Evolutionary conservation across 1,140 invertebrate species (phyloP).

Genomic region (Drosophila bifasciata): DNA sequence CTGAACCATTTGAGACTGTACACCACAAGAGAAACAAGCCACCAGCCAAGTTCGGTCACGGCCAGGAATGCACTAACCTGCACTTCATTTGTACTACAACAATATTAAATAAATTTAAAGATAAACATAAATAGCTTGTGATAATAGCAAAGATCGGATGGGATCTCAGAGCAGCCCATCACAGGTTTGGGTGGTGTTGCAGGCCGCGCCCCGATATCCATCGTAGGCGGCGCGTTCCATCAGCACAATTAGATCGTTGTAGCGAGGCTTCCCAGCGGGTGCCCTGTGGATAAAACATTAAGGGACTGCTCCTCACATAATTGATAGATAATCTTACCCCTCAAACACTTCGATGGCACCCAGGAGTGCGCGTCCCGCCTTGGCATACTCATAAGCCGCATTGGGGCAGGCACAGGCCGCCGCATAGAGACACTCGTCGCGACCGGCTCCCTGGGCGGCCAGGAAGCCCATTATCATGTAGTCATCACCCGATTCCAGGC

Average conservation of each 20-base stretch:
- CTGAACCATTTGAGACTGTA: constrained; percentile 66
- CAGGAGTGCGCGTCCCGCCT: constrained; percentile 89
- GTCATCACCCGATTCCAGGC: constrained; percentile 88
- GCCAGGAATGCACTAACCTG: constrained; percentile 24
- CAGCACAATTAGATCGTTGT: constrained; percentile 69
- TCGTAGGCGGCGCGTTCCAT: constrained; percentile 75
- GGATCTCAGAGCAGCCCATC: constrained; percentile 50
- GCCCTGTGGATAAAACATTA: constrained; percentile 20
- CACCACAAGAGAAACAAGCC: constrained; percentile 39
- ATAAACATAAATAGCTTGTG: constrained; percentile 37
- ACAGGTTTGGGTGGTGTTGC: constrained; percentile 70
- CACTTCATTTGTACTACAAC: constrained; percentile 64
- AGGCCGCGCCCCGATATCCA: constrained; percentile 68
- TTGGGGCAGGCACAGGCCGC: constrained; percentile 90
- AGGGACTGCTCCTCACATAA: background rate
- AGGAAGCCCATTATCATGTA: constrained; percentile 89
- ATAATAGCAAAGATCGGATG: background rate
- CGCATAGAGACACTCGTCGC: constrained; percentile 90
- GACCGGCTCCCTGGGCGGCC: constrained; percentile 87
- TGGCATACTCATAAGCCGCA: constrained; percentile 89
- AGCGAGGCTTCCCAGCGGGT: constrained; percentile 66
- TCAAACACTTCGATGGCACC: constrained; percentile 89
- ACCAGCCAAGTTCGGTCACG: background rate
- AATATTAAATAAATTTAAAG: constrained; percentile 43
- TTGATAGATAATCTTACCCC: constrained; percentile 85